Evolutionary conservation across 2,797 vertebrate genomes (phyloP).

Genomic region (Menidia menidia): DNA sequence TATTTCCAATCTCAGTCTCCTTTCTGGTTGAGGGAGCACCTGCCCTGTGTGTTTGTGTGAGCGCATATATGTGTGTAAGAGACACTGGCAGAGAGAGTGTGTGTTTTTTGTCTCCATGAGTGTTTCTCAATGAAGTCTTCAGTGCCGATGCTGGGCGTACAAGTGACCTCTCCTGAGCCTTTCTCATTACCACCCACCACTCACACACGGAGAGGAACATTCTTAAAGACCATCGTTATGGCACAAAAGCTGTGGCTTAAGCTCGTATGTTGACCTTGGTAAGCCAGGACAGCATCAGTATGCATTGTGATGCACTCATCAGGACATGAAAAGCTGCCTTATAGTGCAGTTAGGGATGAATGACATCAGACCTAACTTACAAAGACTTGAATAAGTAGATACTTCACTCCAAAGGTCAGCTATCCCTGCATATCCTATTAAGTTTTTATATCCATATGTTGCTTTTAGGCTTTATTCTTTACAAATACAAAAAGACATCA

Average conservation of each 20-base stretch:
- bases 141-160: conserved; percentile 61
- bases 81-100: conserved; percentile 24
- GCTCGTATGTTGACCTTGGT: conserved; percentile 63
- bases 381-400: conserved; percentile 48
- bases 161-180: conserved; percentile 70
- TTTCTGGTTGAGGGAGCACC: conserved; percentile 77
- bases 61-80: neutral
- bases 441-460: conserved; percentile 9
- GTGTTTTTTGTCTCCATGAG: conserved; percentile 50
- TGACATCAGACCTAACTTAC: conserved; percentile 34
- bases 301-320: conserved; percentile 61
- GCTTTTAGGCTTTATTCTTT: conserved; percentile 16
- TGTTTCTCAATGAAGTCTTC: conserved; percentile 70
- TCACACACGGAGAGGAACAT: conserved; percentile 65
- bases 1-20: conserved; percentile 79
- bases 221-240: conserved; percentile 71
- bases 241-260: conserved; percentile 72
- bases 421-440: conserved; percentile 21
- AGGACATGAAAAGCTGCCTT: conserved; percentile 45
- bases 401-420: conserved; percentile 5
- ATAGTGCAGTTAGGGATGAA: conserved; percentile 39
- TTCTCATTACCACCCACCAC: conserved; percentile 67
- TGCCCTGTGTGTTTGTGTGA: conserved; percentile 31
- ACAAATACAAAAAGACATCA: conserved; percentile 3
- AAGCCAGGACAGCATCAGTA: conserved; percentile 65